These are phyloP conservation scores for Callinectes sapidus DNA, from an alignment of 2,888 invertebrate species.

Conservation along the genomic window DNA sequence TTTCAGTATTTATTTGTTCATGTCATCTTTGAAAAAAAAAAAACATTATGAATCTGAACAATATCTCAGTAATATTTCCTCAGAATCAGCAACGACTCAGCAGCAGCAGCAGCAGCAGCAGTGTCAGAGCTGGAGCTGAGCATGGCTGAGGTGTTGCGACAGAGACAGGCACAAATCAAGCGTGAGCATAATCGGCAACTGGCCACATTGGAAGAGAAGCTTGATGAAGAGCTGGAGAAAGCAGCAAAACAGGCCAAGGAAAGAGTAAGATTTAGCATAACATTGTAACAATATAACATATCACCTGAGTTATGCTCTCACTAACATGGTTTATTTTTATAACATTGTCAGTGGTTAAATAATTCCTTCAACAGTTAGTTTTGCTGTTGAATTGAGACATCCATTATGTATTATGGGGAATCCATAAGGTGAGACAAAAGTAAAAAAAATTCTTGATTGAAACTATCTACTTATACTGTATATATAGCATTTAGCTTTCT, in stretches of 20 bases:
- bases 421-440: neutral
- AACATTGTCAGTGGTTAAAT: neutral
- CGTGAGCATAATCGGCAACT: constrained; percentile 56
- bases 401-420: neutral
- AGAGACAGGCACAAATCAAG: constrained; percentile 48
- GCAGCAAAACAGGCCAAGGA: constrained; percentile 59
- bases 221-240: constrained; percentile 60
- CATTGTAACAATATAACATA: neutral
- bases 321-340: neutral
- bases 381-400: neutral
- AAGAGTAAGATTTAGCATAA: constrained; percentile 21
- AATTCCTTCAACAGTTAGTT: neutral
- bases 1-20: neutral
- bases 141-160: constrained; percentile 55
- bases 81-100: constrained; percentile 54
- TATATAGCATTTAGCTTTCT: neutral
- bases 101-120: constrained; percentile 55
- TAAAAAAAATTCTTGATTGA: neutral
- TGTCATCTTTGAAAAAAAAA: neutral
- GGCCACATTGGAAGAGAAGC: constrained; percentile 44
- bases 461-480: neutral
- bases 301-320: neutral
- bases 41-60: neutral
- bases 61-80: neutral
- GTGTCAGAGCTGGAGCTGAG: constrained; percentile 51